phyloP scores from a whole-genome alignment of 2,888 invertebrate species.

The Nasonovia ribisnigri region DNA sequence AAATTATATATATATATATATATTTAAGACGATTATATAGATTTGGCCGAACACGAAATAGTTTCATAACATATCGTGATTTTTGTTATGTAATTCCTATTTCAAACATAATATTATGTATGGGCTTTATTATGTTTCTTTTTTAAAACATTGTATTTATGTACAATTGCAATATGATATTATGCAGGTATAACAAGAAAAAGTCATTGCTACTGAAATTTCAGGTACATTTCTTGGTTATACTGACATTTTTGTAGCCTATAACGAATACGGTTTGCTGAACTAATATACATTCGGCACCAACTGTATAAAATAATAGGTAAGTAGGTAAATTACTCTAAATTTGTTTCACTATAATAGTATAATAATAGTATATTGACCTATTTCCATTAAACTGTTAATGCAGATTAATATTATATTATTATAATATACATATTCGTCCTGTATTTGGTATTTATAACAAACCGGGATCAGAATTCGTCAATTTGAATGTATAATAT shows the following conservation, averaged over 20 bases:
- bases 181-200: neutral
- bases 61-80: conserved; percentile 56
- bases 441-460: neutral
- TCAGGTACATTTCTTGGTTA: neutral
- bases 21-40: conserved; percentile 25
- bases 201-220: neutral
- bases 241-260: neutral
- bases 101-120: neutral
- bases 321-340: neutral
- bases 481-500: neutral
- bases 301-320: neutral
- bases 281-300: neutral
- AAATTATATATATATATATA: neutral
- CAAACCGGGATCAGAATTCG: neutral
- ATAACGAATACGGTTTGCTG: neutral
- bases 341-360: neutral
- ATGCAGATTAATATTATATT: neutral
- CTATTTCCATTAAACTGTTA: neutral
- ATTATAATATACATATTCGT: neutral
- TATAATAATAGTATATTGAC: neutral
- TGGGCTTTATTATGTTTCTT: conserved; percentile 9
- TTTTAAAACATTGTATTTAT: neutral
- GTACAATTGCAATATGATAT: neutral
- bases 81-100: conserved; percentile 37
- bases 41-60: conserved; percentile 43